These are phyloP conservation scores for Psilopogon haemacephalus DNA, from an alignment of 2,113 vertebrate species.

Conservation along the genomic window DNA sequence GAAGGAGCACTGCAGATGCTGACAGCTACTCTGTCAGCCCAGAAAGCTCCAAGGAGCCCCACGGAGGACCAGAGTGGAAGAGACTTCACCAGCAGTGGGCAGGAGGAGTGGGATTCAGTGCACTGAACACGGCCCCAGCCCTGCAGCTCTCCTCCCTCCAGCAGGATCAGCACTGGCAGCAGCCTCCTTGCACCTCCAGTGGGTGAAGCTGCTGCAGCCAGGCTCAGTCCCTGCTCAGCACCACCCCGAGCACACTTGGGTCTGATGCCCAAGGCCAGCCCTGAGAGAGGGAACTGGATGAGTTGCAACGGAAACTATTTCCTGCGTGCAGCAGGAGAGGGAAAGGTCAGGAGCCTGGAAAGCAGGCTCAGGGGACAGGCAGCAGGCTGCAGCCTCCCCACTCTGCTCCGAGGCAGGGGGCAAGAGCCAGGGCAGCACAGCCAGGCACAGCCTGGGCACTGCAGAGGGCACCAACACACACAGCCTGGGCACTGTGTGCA, in stretches of 20 bases:
- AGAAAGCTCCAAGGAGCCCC: not conserved
- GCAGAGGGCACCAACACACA: no score
- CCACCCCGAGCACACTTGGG: no score
- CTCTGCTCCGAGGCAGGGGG: slow-evolving; percentile 17
- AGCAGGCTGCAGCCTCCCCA: slow-evolving; percentile 45
- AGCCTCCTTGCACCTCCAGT: not conserved
- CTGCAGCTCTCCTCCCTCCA: not conserved
- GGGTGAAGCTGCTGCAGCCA: not conserved
- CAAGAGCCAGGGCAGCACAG: not conserved
- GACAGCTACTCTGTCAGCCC: slow-evolving; percentile 12
- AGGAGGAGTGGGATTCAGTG: not conserved
- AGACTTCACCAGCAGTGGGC: not conserved
- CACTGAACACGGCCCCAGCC: accelerated
- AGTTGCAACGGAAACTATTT: slow-evolving; percentile 47
- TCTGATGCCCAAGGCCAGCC: not conserved
- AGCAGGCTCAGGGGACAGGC: slow-evolving; percentile 41
- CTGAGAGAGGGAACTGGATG: slow-evolving; percentile 33
- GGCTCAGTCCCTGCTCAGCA: no score
- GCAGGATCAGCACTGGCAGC: not conserved
- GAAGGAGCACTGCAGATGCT: not conserved
- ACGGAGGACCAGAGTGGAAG: not conserved
- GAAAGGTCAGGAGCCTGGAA: slow-evolving; percentile 52
- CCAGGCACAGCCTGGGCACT: no score
- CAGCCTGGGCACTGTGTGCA: no score
- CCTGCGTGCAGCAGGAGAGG: not conserved